These are phyloP conservation scores for Festucalex cinctus DNA, from an alignment of 2,113 vertebrate genomes.

Conservation along the genomic window DNA sequence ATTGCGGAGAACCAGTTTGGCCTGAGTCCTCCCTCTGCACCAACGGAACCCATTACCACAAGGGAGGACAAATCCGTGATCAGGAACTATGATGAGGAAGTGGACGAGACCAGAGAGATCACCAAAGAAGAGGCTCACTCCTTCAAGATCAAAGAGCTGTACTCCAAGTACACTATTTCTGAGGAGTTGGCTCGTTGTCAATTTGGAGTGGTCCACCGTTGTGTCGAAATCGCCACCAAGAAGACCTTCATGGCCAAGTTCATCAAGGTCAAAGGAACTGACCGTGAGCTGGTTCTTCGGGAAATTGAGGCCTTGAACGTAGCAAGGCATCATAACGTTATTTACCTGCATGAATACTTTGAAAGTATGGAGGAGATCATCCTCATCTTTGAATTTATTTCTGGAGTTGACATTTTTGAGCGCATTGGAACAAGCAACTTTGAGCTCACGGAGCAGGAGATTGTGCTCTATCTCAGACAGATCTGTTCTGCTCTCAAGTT, in stretches of 20 bases:
- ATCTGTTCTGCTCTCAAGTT: slow-evolving; percentile 88
- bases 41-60: slow-evolving; percentile 89
- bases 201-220: slow-evolving; percentile 91
- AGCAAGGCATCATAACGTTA: slow-evolving; percentile 84
- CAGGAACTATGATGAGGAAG: slow-evolving; percentile 95
- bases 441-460: slow-evolving; percentile 93
- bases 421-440: slow-evolving; percentile 86
- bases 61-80: slow-evolving; percentile 92
- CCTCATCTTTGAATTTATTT: slow-evolving; percentile 96
- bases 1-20: slow-evolving; percentile 97
- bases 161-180: slow-evolving; percentile 88
- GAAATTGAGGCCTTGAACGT: slow-evolving; percentile 94
- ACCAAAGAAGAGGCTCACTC: slow-evolving; percentile 81
- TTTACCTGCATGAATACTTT: slow-evolving; percentile 94
- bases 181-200: slow-evolving; percentile 94
- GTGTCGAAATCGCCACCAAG: slow-evolving; percentile 87
- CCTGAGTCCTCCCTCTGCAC: slow-evolving; percentile 83
- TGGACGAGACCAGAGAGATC: slow-evolving; percentile 87
- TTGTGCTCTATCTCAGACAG: slow-evolving; percentile 87
- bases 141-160: slow-evolving; percentile 87
- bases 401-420: slow-evolving; percentile 96
- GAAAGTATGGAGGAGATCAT: slow-evolving; percentile 96
- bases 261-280: slow-evolving; percentile 94
- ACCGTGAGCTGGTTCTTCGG: slow-evolving; percentile 92
- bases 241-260: slow-evolving; percentile 97